Conservation (phyloP, 2,113 vertebrate genomes). For the Oenanthe melanoleuca region DNA sequence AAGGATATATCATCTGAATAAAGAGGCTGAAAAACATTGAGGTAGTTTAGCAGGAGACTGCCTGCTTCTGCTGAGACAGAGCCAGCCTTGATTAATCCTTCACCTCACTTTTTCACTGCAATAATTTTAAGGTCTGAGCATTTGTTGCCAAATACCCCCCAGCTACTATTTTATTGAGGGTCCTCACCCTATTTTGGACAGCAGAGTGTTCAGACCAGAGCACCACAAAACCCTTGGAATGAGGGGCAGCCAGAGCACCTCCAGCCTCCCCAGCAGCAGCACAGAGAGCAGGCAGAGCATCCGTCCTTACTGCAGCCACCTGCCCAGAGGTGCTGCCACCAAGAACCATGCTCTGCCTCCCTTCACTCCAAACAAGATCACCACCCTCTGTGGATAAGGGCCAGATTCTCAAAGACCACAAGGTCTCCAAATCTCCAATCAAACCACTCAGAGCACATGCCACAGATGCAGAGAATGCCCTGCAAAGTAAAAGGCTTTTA, state of each 20-base stretch:
- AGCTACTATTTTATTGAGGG: background rate
- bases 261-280: background rate
- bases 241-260: background rate
- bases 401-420: background rate
- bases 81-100: background rate
- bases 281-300: fast-evolving
- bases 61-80: background rate
- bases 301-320: background rate
- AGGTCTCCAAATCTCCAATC: background rate
- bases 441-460: background rate
- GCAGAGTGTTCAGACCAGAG: background rate
- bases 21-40: background rate
- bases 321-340: background rate
- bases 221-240: fast-evolving
- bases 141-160: background rate
- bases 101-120: background rate
- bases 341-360: fast-evolving
- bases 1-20: background rate
- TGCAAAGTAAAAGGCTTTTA: background rate
- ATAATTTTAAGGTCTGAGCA: background rate
- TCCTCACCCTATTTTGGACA: background rate
- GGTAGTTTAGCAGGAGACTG: background rate
- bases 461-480: background rate
- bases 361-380: background rate
- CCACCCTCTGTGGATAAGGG: no score